Percentiles rank a stretch among this genome's conserved stretches.
phyloP scores from a whole-genome alignment of 2,797 vertebrate genomes.

The Sparus aurata region DNA sequence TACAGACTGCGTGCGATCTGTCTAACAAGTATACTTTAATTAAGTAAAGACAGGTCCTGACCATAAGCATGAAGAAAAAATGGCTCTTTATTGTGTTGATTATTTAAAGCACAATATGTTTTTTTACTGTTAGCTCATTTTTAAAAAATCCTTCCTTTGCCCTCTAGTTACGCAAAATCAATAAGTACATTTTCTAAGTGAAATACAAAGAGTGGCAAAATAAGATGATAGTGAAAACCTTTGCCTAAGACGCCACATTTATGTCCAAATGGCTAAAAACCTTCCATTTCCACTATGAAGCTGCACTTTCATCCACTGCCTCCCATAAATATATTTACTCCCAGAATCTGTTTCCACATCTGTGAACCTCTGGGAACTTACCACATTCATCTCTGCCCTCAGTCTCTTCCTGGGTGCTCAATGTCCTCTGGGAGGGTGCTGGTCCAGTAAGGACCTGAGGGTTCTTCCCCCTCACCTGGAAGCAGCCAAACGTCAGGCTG shows the following conservation, averaged over 20 bases:
- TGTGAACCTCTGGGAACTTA: constrained; percentile 33
- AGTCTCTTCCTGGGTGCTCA: constrained; percentile 71
- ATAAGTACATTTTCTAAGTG: too few species aligned
- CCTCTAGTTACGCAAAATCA: too few species aligned
- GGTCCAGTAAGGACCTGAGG: constrained; percentile 89
- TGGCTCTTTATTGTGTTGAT: too few species aligned
- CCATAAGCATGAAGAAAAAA: too few species aligned
- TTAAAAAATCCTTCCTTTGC: too few species aligned
- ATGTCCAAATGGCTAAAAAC: constrained; percentile 32
- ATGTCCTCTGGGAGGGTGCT: constrained; percentile 83
- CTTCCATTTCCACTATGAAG: constrained; percentile 12
- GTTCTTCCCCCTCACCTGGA: constrained; percentile 92
- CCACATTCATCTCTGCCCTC: constrained; percentile 56
- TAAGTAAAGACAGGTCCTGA: too few species aligned
- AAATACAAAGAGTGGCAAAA: neutral
- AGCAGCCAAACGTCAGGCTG: constrained; percentile 95
- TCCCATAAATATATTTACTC: neutral
- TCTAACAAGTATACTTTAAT: too few species aligned
- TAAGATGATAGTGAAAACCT: neutral
- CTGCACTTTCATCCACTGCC: too few species aligned
- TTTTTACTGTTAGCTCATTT: too few species aligned
- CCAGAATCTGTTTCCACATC: neutral
- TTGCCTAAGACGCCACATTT: neutral
- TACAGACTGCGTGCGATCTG: too few species aligned
- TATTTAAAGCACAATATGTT: too few species aligned